Evolutionary conservation across 2,888 invertebrate genomes (phyloP), one percentile per base, ranked within the genome.

Genomic region (Ormyrus rosae): DNA sequence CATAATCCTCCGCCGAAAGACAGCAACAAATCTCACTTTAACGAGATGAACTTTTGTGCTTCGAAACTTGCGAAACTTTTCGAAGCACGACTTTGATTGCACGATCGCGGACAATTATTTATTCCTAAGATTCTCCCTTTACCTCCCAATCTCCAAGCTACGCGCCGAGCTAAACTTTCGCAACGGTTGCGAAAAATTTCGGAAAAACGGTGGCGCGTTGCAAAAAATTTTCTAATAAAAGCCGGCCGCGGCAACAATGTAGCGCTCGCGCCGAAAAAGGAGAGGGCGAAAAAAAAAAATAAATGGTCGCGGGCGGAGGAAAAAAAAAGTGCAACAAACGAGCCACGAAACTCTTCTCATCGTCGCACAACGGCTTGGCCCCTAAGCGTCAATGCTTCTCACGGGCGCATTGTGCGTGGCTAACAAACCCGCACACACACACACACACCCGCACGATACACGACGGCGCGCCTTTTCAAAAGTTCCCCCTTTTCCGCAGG

Each of bases 321-420:
- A 53, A 65, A 65, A 65, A 65, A 67, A 64, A 48, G 19, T 51
- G n/a, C 51, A 63, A n/a, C 55, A 9, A 19, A 48, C 34, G n/a
- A 48, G 56, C 69, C 46, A 34, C 65, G 51, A 64, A 50, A 48
- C n/a, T 64, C 13, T n/a, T 50, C 13, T 60, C 34, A 19, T 45
- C 51, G 71, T 34, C 34, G 34, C 34, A 34, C 34, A 34, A 34
- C 34, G 34, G 34, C 34, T 34, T 34, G 34, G 10, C 65, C 50
- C 46, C 46, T n/a, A 48, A 11, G 50, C 67, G 71, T 71, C 77
- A 76, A 77, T 77, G 70, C 69, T 56, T 56, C 50, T 64, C 68
- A 51, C 63, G 63, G 34, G 34, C 34, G 45, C 63, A 72, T 72
- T 72, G 63, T 72, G 63, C 72, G 63, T 63, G 56, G n/a, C 68